phyloP scores from a whole-genome alignment of 2,888 invertebrate genomes.

The Octodonta nipae region DNA sequence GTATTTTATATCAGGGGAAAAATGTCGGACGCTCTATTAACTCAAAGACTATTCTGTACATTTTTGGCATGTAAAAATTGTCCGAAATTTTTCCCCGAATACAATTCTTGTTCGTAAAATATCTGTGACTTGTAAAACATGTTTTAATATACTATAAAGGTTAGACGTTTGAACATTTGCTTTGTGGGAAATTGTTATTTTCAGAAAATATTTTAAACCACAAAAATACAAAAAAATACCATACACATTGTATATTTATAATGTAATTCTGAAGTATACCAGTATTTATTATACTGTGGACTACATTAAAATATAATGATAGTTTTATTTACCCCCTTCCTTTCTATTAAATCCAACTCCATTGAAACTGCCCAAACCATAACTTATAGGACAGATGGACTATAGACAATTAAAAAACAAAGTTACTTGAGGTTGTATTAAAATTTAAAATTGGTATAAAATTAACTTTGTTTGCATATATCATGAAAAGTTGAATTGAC shows the following conservation, averaged over 20 bases:
- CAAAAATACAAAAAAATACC: conserved; percentile 37
- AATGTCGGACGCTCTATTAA: not conserved
- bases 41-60: conserved; percentile 3
- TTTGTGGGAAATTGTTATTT: conserved; percentile 44
- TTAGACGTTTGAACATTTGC: conserved; percentile 40
- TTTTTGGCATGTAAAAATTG: conserved; percentile 3
- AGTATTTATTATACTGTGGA: conserved; percentile 43
- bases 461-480: no score
- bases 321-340: conserved; percentile 21
- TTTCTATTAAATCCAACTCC: no score
- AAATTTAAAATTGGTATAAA: no score
- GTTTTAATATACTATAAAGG: conserved; percentile 36
- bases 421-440: no score
- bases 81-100: conserved; percentile 25
- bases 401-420: no score
- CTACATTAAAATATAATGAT: conserved; percentile 32
- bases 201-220: conserved; percentile 41
- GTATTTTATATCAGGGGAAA: conserved; percentile 28
- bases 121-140: conserved; percentile 35
- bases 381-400: no score
- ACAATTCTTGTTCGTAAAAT: conserved; percentile 33
- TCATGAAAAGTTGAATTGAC: no score
- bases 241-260: conserved; percentile 44
- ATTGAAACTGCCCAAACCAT: no score
- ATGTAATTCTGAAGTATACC: conserved; percentile 43